A percentile compares a stretch with the other conserved stretches of the same genome.
Evolutionary conservation across 2,113 vertebrate species (phyloP).

Genomic region (Scytalopus superciliaris): DNA sequence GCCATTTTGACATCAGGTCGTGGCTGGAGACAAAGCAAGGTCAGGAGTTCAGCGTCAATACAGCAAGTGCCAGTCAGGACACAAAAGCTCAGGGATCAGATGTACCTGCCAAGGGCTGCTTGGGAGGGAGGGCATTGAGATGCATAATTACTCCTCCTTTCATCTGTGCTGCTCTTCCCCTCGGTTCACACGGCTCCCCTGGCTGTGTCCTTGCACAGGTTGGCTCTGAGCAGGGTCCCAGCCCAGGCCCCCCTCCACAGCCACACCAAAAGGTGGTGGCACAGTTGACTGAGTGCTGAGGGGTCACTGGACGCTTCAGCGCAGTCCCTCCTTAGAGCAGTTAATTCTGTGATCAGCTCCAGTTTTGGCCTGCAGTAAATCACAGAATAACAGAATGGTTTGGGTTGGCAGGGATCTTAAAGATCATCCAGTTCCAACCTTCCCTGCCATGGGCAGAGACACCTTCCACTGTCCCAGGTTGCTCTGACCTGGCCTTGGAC

Average conservation of each 20-base stretch:
- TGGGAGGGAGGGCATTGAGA: slow-evolving; percentile 17
- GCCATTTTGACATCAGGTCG: slow-evolving; percentile 48
- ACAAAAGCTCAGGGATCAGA: slow-evolving; percentile 17
- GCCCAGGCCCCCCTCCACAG: not conserved
- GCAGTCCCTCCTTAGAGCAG: not conserved
- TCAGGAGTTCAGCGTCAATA: slow-evolving; percentile 64
- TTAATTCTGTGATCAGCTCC: not conserved
- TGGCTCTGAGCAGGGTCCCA: not conserved
- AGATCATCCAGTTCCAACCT: not conserved
- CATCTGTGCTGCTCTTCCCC: not conserved
- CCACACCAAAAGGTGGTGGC: not conserved
- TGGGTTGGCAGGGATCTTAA: not conserved
- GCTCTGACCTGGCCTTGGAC: not conserved
- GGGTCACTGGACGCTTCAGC: not conserved
- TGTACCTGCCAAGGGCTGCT: slow-evolving; percentile 5
- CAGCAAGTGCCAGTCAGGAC: slow-evolving; percentile 21
- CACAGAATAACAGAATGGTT: not conserved
- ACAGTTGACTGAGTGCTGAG: not conserved
- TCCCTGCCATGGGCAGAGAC: not conserved
- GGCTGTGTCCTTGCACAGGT: not conserved
- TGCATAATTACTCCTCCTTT: slow-evolving; percentile 23
- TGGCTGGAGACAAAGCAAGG: slow-evolving; percentile 47
- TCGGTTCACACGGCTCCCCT: not conserved
- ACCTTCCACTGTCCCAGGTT: accelerated
- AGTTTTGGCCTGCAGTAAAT: not conserved